Evolutionary conservation across 2,888 invertebrate genomes (phyloP).

Genomic region (Orchesellides sinensis): DNA sequence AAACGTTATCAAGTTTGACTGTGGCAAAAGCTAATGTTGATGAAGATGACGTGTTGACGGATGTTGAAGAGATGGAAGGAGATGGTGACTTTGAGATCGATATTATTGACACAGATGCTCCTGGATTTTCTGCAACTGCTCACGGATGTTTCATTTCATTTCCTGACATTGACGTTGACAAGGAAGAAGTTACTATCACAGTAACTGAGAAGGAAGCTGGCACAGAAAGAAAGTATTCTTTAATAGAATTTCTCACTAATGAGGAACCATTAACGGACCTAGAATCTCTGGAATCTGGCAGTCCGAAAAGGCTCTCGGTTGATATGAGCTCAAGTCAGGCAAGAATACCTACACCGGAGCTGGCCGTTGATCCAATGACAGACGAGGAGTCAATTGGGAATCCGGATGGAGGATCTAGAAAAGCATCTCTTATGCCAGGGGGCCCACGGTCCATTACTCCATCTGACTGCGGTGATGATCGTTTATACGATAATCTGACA

Average conservation of each 20-base stretch:
- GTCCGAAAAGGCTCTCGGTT: constrained; percentile 28
- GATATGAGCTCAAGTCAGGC: too few relatives aligned
- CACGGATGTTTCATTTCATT: constrained; percentile 22
- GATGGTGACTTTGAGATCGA: constrained; percentile 50
- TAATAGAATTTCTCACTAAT: constrained; percentile 42
- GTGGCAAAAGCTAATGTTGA: constrained; percentile 73
- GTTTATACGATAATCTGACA: constrained; percentile 69
- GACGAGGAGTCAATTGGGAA: constrained; percentile 67
- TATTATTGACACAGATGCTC: constrained; percentile 45
- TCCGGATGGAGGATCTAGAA: background rate
- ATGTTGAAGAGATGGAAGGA: constrained; percentile 79
- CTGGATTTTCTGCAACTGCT: constrained; percentile 31
- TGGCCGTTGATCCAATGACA: constrained; percentile 66
- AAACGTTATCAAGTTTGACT: constrained; percentile 13
- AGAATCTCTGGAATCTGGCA: constrained; percentile 27
- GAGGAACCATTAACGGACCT: constrained; percentile 46
- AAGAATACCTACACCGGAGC: constrained; percentile 51
- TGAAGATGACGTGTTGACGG: constrained; percentile 78
- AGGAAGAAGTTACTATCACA: constrained; percentile 37
- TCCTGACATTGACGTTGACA: background rate
- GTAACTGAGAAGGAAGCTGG: background rate
- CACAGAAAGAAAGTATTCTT: constrained; percentile 40
- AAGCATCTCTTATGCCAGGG: background rate
- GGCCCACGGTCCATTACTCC: constrained; percentile 64
- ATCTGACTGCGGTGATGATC: constrained; percentile 68